A percentile compares a stretch with the other conserved stretches of the same genome.
Conservation (phyloP, 2,113 vertebrate genomes). For the Piprites chloris region DNA sequence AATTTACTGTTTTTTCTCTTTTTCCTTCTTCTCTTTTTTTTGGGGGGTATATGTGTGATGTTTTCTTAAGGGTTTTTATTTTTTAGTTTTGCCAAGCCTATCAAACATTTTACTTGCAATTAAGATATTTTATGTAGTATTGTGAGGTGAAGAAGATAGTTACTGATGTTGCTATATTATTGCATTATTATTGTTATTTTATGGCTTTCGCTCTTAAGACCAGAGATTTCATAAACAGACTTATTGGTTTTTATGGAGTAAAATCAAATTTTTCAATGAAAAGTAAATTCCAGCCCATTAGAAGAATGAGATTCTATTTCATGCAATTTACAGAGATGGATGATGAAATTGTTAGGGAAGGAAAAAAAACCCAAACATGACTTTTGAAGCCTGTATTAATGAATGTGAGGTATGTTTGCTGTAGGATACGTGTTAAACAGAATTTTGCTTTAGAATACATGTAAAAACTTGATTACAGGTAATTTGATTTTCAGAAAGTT, state of each 20-base stretch:
- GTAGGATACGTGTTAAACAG: background rate
- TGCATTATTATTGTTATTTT: background rate
- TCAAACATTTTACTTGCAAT: background rate
- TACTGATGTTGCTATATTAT: background rate
- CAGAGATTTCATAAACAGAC: background rate
- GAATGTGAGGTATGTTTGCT: conserved; percentile 3
- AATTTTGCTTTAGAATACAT: background rate
- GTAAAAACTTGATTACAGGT: background rate
- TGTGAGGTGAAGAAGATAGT: background rate
- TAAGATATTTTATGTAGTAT: background rate
- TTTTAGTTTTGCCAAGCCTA: background rate
- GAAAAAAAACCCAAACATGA: background rate
- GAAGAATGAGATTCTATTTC: background rate
- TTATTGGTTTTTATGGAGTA: background rate
- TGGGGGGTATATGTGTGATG: rapidly evolving
- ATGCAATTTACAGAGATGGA: background rate
- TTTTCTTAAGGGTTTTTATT: background rate
- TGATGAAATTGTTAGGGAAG: background rate
- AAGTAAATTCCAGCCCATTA: background rate
- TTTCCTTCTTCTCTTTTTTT: too few relatives aligned
- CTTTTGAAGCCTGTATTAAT: conserved; percentile 20
- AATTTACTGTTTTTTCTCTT: background rate
- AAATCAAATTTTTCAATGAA: background rate
- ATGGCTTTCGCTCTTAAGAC: background rate
- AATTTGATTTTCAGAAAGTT: conserved; percentile 38